phyloP scores from a whole-genome alignment of 2,113 vertebrate genomes.

The Lipotes vexillifer region DNA sequence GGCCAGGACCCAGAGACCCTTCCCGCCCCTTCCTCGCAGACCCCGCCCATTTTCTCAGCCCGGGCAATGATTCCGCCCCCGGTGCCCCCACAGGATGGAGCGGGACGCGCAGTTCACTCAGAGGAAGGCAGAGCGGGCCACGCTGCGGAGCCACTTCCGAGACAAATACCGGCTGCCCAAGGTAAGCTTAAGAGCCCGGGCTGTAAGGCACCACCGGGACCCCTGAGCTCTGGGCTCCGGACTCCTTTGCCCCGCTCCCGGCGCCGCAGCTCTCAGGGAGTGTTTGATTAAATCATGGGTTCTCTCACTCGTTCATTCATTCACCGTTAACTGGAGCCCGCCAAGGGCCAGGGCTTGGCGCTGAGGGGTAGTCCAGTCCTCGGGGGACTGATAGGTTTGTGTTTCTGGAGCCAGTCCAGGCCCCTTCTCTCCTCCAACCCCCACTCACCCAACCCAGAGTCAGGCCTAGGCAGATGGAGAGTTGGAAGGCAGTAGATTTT shows the following conservation, averaged over 20 bases:
- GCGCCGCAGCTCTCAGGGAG: neutral
- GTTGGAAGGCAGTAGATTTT: neutral
- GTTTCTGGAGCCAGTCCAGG: neutral
- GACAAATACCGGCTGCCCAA: constrained; percentile 97
- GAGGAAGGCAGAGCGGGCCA: constrained; percentile 96
- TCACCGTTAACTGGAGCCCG: neutral
- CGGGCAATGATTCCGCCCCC: neutral
- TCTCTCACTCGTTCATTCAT: neutral
- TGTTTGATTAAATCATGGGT: neutral
- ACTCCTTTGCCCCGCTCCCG: neutral
- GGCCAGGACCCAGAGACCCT: neutral
- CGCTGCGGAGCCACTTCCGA: constrained; percentile 92
- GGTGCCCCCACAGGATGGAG: constrained; percentile 85
- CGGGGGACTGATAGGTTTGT: neutral
- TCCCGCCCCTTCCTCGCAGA: neutral
- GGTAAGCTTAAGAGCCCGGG: constrained; percentile 76
- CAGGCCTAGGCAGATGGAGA: neutral
- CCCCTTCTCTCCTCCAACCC: neutral
- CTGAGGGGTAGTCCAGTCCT: neutral
- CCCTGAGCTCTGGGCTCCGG: neutral
- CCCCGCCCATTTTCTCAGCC: neutral
- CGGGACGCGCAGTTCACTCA: constrained; percentile 92
- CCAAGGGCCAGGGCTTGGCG: neutral
- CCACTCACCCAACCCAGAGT: neutral
- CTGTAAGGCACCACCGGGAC: fast-evolving